Percentiles rank a stretch among this genome's conserved stretches.
Evolutionary conservation across 2,113 vertebrate species (phyloP).

Genomic region (Python bivittatus): DNA sequence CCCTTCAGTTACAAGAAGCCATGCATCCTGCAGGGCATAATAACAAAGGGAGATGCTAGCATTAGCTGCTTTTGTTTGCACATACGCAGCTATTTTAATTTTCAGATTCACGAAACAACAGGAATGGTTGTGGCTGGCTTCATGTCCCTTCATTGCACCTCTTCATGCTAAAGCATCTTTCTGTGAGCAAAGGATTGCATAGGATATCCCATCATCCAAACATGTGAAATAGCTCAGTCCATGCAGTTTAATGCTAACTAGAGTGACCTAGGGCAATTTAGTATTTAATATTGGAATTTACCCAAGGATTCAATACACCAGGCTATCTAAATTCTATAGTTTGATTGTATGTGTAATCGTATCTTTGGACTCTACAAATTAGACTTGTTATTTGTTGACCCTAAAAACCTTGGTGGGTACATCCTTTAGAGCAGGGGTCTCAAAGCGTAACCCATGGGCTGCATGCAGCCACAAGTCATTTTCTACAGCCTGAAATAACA

Average conservation of each 20-base stretch:
- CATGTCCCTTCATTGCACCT: neutral
- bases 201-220: neutral
- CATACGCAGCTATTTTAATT: neutral
- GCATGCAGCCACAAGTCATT: neutral
- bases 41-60: neutral
- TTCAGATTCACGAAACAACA: neutral
- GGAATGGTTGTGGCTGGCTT: neutral
- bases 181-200: neutral
- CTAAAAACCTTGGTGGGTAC: neutral
- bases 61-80: neutral
- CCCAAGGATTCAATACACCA: neutral
- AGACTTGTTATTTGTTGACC: neutral
- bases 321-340: neutral
- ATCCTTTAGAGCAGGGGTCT: neutral
- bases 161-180: neutral
- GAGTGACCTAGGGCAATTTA: neutral
- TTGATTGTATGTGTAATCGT: neutral
- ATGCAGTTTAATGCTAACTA: neutral
- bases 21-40: neutral
- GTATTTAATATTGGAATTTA: neutral
- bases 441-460: neutral
- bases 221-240: neutral
- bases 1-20: neutral
- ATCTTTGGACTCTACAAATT: neutral
- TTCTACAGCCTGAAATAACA: neutral